phyloP scores from a whole-genome alignment of 1,140 invertebrate genomes.

The Drosophila sturtevanti region DNA sequence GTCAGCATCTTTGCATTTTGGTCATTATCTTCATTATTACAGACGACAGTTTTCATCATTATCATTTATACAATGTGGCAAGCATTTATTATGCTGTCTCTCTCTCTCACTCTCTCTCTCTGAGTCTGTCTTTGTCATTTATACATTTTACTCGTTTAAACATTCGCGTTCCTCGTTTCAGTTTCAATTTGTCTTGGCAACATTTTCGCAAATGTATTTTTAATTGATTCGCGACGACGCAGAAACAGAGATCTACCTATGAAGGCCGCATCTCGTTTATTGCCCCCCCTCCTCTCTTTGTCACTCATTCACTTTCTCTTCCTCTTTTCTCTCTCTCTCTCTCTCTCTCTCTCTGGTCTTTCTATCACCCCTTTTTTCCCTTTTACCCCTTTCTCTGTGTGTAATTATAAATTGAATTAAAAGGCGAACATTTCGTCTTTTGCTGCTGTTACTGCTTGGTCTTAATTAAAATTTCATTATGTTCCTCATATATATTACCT shows the following conservation, averaged over 20 bases:
- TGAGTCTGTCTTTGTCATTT: neutral
- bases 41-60: slow-evolving; percentile 42
- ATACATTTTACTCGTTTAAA: slow-evolving; percentile 44
- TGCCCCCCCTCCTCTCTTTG: neutral
- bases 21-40: slow-evolving; percentile 9
- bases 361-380: slow-evolving; percentile 4
- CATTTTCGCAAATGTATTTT: slow-evolving; percentile 74
- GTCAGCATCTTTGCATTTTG: slow-evolving; percentile 12
- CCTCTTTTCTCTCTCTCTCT: neutral
- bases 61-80: slow-evolving; percentile 55
- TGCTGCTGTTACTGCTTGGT: slow-evolving; percentile 58
- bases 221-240: slow-evolving; percentile 68
- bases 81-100: neutral
- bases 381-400: slow-evolving; percentile 34
- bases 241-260: slow-evolving; percentile 15
- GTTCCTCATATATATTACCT: slow-evolving; percentile 53
- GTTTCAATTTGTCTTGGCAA: slow-evolving; percentile 64
- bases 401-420: slow-evolving; percentile 80
- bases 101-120: neutral
- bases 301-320: neutral
- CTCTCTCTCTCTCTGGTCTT: neutral
- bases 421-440: slow-evolving; percentile 66
- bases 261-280: neutral
- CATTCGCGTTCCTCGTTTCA: slow-evolving; percentile 60
- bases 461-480: slow-evolving; percentile 80